Percentiles rank a stretch among this genome's conserved stretches.
Evolutionary conservation across 2,888 invertebrate genomes (phyloP).

Genomic region (Apamea monoglypha): DNA sequence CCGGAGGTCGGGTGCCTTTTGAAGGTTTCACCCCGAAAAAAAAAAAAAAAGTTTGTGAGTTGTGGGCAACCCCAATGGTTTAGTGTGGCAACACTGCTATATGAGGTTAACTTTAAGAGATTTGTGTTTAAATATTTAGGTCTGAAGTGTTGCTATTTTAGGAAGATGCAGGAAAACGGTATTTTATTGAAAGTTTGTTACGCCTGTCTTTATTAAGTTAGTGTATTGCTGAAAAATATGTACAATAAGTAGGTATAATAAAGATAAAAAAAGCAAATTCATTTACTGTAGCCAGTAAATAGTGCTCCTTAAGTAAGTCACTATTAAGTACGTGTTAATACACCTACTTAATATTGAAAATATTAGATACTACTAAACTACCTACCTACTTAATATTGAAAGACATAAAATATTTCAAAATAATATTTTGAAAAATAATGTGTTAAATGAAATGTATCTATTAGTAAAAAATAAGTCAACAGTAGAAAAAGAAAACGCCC

Average conservation of each 20-base stretch:
- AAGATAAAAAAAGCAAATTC: not conserved
- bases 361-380: no score
- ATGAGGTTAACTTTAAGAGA: constrained; percentile 48
- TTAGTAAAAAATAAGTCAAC: not conserved
- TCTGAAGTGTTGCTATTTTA: not conserved
- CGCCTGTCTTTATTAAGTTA: not conserved
- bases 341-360: no score
- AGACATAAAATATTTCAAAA: not conserved
- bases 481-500: not conserved
- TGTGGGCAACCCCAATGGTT: constrained; percentile 62
- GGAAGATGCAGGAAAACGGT: not conserved
- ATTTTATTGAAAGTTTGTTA: not conserved
- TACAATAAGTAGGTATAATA: not conserved
- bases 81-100: constrained; percentile 62
- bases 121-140: constrained; percentile 34
- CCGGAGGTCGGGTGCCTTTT: no score
- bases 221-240: not conserved
- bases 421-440: not conserved
- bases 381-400: no score
- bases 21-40: no score
- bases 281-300: not conserved
- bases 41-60: no score
- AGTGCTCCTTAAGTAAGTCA: not conserved
- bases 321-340: no score
- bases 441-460: not conserved